Evolutionary conservation across 1,140 invertebrate genomes (phyloP).

Genomic region (Lerema accius): DNA sequence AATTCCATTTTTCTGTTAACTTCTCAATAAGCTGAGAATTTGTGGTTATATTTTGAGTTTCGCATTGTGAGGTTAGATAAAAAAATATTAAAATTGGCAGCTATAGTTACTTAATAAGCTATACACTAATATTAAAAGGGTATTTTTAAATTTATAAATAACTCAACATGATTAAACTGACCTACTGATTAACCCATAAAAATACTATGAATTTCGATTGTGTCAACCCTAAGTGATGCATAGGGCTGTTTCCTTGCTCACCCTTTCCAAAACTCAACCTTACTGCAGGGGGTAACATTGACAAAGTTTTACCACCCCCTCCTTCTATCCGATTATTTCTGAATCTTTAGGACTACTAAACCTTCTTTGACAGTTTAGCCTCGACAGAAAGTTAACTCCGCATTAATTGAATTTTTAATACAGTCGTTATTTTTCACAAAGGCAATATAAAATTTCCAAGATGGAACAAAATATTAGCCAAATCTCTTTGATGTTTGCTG

Average conservation of each 20-base stretch:
- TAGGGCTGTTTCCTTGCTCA: conserved; percentile 13
- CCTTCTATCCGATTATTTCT: conserved; percentile 69
- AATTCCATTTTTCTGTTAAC: too few relatives aligned
- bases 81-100: too few relatives aligned
- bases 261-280: conserved; percentile 53
- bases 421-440: conserved; percentile 9
- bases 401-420: conserved; percentile 46
- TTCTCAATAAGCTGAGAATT: too few relatives aligned
- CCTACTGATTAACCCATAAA: too few relatives aligned
- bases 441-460: conserved; percentile 4
- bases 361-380: conserved; percentile 57
- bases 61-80: too few relatives aligned
- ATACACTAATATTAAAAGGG: too few relatives aligned
- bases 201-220: too few relatives aligned
- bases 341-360: conserved; percentile 61
- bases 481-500: background rate
- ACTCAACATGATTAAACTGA: too few relatives aligned
- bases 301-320: conserved; percentile 63
- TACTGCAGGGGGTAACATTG: conserved; percentile 62
- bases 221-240: background rate
- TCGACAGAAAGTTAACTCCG: conserved; percentile 40
- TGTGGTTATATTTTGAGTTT: too few relatives aligned
- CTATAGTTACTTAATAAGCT: too few relatives aligned
- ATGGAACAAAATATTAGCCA: background rate
- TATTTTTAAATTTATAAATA: too few relatives aligned